A percentile compares a stretch with the other conserved stretches of the same genome.
Evolutionary conservation across 2,888 invertebrate species (phyloP).

Genomic region (Lydus trimaculatus): DNA sequence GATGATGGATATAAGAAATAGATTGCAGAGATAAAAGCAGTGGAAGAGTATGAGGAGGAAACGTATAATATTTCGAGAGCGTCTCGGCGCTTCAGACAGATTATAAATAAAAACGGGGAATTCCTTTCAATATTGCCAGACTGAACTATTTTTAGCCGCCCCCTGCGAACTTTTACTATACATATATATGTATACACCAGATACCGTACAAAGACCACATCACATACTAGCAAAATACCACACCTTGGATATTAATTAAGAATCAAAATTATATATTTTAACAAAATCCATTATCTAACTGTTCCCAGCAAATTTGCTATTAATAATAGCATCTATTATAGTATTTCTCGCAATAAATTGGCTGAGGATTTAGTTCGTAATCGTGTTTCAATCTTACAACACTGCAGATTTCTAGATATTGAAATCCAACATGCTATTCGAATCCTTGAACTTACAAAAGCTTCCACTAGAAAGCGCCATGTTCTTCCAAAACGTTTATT

Average conservation of each 20-base stretch:
- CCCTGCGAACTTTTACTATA: conserved; percentile 48
- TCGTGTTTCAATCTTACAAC: no score
- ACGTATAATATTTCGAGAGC: conserved; percentile 15
- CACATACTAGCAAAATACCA: no score
- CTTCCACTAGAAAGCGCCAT: neutral
- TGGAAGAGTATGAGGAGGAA: neutral
- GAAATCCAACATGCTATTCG: neutral
- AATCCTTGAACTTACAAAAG: neutral
- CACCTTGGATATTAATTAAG: no score
- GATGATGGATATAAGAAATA: conserved; percentile 28
- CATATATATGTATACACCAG: conserved; percentile 10
- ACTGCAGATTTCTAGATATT: neutral
- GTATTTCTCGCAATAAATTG: no score
- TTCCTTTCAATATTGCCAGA: conserved; percentile 46
- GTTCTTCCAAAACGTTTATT: neutral
- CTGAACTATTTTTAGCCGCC: conserved; percentile 46
- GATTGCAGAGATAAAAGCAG: neutral
- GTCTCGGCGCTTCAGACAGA: conserved; percentile 45
- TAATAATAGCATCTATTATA: no score
- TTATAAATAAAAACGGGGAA: conserved; percentile 50
- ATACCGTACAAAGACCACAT: neutral
- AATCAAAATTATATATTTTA: no score
- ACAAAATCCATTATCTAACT: no score
- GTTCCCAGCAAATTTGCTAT: no score
- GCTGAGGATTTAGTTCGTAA: no score